Percentiles rank a stretch among this genome's conserved stretches.
Evolutionary conservation across 2,113 vertebrate genomes (phyloP).

Genomic region (Gorsachius goisagi): DNA sequence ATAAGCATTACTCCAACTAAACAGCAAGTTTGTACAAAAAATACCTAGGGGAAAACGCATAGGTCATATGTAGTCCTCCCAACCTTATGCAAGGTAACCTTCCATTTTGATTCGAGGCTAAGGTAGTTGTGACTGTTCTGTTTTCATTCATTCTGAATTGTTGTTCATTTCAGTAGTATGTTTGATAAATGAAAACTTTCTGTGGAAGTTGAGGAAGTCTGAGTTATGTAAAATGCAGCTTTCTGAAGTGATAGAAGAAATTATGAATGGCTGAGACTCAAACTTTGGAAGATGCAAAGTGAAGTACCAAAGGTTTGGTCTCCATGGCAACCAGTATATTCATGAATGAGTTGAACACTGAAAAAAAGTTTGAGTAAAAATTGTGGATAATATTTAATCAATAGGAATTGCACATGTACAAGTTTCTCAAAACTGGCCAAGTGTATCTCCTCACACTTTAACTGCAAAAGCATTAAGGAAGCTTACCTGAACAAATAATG

Average conservation of each 20-base stretch:
- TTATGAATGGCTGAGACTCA: background rate
- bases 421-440: background rate
- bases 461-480: background rate
- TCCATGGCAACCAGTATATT: background rate
- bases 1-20: background rate
- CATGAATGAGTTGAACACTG: background rate
- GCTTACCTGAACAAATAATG: fast-evolving
- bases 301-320: background rate
- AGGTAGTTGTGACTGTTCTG: background rate
- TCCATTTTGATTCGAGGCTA: background rate
- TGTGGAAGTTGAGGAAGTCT: background rate
- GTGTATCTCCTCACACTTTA: background rate
- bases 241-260: background rate
- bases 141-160: background rate
- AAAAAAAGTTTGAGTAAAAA: background rate
- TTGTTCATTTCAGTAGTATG: background rate
- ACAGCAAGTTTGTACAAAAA: background rate
- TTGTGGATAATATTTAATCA: background rate
- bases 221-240: background rate
- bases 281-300: background rate
- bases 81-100: background rate
- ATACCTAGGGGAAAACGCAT: background rate
- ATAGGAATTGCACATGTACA: background rate
- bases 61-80: background rate
- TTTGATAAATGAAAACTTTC: background rate